Base-by-base conservation (phyloP, 2,888 invertebrate species). In the Teleogryllus oceanicus region DNA sequence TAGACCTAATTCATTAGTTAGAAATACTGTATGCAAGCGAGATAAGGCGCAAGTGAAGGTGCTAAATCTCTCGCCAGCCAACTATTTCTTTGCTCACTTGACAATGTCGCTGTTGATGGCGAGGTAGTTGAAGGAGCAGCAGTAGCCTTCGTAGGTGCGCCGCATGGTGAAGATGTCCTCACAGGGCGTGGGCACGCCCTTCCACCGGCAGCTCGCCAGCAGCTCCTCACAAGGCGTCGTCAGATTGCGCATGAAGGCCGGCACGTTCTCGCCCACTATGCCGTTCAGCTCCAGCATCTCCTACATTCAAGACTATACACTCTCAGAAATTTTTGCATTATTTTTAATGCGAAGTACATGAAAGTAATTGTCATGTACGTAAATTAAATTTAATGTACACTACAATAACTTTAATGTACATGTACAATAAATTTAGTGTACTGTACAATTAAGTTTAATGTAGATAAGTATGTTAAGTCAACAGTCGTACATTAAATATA, bases 61-160 rank as follows among this genome's bases (percentile, higher is more conserved):
- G 37, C 8, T 37, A 37, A 37, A 37, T 8, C 37, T 37, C 37
- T 5, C n/a, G 37, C 37, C 37, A 1, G 37, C 37, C 37, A 37
- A 8, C 37, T 37, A 8, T 5, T 1, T 8, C 37, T 5, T 37
- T 8, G 37, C 93, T 92, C 0, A 92, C 91, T 0, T 81, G 83
- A 85, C 85, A 21, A 83, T 84, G 75, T 85, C 84, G 79, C 84
- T 85, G 20, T 87, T 86, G 2, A 88, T 83, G 0, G 89, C 90
- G 78, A 88, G 89, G 83, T 91, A 91, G 84, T 92, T 92, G 83
- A 93, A 93, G 2, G 90, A 87, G 84, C 93, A 93, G 83, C 93
- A 93, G 1, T 89, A 84, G 49, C 91, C 89, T 76, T 90, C 85
- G 49, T 89, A 83, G 0, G 89, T 89, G 74, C 86, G 86, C 78